These are phyloP conservation scores for Paramormyrops kingsleyae DNA, from an alignment of 2,113 vertebrate genomes.

Conservation along the genomic window DNA sequence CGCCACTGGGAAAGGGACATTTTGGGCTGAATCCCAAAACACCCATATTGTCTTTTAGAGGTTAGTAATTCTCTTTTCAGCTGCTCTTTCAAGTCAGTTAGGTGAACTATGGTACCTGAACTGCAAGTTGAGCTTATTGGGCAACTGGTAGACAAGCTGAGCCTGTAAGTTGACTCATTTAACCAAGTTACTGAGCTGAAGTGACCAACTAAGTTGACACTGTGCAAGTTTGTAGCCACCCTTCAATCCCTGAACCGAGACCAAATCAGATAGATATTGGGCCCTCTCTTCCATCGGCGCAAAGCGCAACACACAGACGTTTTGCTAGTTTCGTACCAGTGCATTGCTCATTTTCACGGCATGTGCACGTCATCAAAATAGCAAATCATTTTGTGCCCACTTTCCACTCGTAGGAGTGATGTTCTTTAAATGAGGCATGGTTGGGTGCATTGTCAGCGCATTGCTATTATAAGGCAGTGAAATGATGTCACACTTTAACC, in stretches of 20 bases:
- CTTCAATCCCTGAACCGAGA: not conserved
- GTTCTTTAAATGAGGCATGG: too few species aligned
- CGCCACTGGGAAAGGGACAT: not conserved
- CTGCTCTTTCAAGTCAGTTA: not conserved
- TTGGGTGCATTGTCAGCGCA: too few species aligned
- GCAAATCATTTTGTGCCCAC: too few species aligned
- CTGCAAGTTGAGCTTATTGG: not conserved
- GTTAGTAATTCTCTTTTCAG: too few species aligned
- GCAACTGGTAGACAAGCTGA: not conserved
- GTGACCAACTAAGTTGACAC: not conserved
- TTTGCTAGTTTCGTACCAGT: too few species aligned
- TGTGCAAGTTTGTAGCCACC: not conserved
- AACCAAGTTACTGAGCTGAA: not conserved
- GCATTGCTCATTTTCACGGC: too few species aligned
- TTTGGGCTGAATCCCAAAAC: not conserved
- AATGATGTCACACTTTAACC: too few species aligned
- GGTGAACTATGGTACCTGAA: not conserved
- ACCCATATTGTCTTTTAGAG: not conserved
- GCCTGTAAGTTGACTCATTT: not conserved
- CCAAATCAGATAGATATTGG: not conserved
- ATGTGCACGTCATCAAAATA: too few species aligned
- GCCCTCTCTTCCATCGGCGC: too few species aligned
- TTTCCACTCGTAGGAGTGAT: too few species aligned
- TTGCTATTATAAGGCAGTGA: not conserved
- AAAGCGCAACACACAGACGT: too few species aligned